Conservation (phyloP, 1,140 invertebrate genomes). For the Pentalonia nigronervosa region DNA sequence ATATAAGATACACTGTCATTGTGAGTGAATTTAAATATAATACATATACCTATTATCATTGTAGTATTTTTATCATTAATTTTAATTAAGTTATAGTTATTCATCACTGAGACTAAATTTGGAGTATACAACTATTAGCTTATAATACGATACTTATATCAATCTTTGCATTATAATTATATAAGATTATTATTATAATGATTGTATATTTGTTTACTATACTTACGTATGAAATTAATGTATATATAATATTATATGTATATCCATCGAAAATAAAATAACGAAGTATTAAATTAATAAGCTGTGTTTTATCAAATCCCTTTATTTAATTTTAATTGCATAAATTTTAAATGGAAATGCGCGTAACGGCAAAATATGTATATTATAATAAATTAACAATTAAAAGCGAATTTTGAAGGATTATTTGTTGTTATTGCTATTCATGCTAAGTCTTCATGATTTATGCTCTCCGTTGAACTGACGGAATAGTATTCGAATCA, state of each 20-base stretch:
- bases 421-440: neutral
- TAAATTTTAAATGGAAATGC: neutral
- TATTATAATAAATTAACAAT: constrained; percentile 1
- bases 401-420: neutral
- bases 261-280: neutral
- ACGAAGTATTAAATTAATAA: neutral
- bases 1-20: neutral
- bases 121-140: neutral
- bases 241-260: neutral
- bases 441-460: neutral
- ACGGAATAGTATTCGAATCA: neutral
- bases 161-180: neutral
- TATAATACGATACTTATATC: neutral
- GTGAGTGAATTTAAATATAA: constrained; percentile 20
- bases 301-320: neutral
- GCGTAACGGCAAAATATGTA: neutral
- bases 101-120: neutral
- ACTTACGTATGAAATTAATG: neutral
- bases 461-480: neutral
- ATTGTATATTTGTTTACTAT: neutral
- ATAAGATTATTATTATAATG: neutral
- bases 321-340: neutral
- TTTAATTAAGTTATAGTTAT: neutral
- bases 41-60: neutral
- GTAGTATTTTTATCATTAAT: neutral